Percentiles rank a stretch among this genome's conserved stretches.
phyloP scores from a whole-genome alignment of 2,888 invertebrate species.

The Coecobrya sp. region DNA sequence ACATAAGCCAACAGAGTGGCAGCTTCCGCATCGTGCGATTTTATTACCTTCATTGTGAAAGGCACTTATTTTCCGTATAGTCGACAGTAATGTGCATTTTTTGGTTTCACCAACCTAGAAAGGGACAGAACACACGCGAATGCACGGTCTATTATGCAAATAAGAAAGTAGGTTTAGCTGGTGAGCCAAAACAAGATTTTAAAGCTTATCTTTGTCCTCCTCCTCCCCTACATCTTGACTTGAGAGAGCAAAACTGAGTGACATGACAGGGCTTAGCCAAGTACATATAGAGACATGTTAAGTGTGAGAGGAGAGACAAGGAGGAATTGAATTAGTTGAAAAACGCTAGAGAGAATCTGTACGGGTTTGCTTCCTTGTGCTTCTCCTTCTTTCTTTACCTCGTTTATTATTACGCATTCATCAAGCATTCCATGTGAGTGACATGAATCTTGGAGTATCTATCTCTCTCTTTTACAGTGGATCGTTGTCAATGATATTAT shows the following conservation, averaged over 20 bases:
- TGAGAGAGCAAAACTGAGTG: slow-evolving; percentile 3
- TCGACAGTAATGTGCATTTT: background rate
- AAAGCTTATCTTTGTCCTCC: slow-evolving; percentile 35
- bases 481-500: slow-evolving; percentile 21
- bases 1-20: too few relatives aligned
- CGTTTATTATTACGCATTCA: slow-evolving; percentile 51
- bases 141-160: slow-evolving; percentile 50
- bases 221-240: slow-evolving; percentile 22
- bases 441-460: slow-evolving; percentile 25
- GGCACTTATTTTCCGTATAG: background rate
- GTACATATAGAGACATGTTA: background rate
- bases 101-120: background rate
- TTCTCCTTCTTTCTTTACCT: background rate
- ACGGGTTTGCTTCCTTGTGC: background rate
- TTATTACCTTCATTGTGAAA: background rate
- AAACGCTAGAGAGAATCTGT: background rate
- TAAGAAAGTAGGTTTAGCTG: slow-evolving; percentile 25
- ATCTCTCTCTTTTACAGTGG: background rate
- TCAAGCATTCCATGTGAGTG: slow-evolving; percentile 64
- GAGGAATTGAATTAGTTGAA: slow-evolving; percentile 45
- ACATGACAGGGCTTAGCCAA: slow-evolving; percentile 20
- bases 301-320: background rate
- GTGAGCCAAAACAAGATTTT: slow-evolving; percentile 54
- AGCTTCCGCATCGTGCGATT: too few relatives aligned
- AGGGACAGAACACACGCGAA: background rate